phyloP scores from a whole-genome alignment of 1,140 invertebrate genomes.

The Trichomalopsis sarcophagae region DNA sequence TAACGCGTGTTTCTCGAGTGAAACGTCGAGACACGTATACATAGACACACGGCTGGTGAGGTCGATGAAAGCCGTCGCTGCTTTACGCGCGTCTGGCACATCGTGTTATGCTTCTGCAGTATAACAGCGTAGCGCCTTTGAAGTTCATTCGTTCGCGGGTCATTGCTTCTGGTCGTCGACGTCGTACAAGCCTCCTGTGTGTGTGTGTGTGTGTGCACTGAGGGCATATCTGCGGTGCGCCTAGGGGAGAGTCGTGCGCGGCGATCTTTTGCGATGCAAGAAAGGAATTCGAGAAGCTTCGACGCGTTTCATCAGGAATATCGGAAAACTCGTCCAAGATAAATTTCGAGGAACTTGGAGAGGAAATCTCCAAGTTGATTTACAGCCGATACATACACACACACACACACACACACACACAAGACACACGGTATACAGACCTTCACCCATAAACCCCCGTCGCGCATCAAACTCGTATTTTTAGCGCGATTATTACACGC shows the following conservation, averaged over 20 bases:
- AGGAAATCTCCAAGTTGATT: neutral
- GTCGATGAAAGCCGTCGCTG: neutral
- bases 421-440: neutral
- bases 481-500: constrained; percentile 7
- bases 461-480: neutral
- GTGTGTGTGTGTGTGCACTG: neutral
- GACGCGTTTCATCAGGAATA: too few species aligned
- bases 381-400: too few species aligned
- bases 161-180: constrained; percentile 6
- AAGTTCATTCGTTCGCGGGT: constrained; percentile 24
- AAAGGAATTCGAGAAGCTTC: too few species aligned
- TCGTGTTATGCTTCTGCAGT: neutral
- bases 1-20: neutral
- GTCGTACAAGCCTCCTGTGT: neutral
- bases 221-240: neutral
- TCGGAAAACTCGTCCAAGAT: too few species aligned
- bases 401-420: too few species aligned
- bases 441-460: neutral
- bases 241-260: neutral
- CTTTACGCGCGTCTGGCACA: neutral
- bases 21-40: neutral
- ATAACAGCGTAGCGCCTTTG: neutral
- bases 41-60: too few species aligned
- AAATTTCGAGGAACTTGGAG: too few species aligned
- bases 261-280: neutral